These are phyloP conservation scores for Mystacides longicornis DNA, from an alignment of 2,888 invertebrate species.

Conservation along the genomic window DNA sequence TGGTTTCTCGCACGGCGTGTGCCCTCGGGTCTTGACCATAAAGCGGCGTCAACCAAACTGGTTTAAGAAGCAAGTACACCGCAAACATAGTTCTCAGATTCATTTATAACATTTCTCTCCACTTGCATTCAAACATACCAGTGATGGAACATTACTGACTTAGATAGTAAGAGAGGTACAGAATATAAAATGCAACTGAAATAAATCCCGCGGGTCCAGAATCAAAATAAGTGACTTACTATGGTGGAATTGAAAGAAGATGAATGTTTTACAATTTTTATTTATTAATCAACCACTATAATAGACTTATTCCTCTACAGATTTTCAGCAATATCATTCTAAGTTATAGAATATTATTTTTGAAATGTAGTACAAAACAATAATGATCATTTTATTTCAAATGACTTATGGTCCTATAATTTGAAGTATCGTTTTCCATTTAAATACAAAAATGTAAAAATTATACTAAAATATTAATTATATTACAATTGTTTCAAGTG, in stretches of 20 bases:
- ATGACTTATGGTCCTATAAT: not conserved
- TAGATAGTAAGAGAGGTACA: no score
- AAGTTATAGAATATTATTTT: not conserved
- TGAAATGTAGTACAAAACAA: not conserved
- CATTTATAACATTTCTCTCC: no score
- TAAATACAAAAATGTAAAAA: conserved; percentile 1
- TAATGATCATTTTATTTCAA: not conserved
- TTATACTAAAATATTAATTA: not conserved
- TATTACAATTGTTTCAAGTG: not conserved
- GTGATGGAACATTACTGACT: no score
- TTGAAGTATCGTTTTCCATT: not conserved
- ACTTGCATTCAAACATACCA: no score
- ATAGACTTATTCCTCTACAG: not conserved
- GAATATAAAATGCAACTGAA: not conserved
- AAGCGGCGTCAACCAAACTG: no score
- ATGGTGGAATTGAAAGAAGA: not conserved
- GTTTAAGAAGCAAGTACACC: no score
- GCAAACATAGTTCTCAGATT: no score
- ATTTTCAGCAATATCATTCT: not conserved
- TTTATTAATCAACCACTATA: not conserved
- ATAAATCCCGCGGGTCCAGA: no score
- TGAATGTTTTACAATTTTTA: not conserved
- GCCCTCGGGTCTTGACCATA: no score
- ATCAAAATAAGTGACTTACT: no score
- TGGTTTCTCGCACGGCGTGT: no score